Percentiles rank a stretch among this genome's conserved stretches.
Evolutionary conservation across 2,113 vertebrate genomes (phyloP).

Genomic region (Chunga burmeisteri): DNA sequence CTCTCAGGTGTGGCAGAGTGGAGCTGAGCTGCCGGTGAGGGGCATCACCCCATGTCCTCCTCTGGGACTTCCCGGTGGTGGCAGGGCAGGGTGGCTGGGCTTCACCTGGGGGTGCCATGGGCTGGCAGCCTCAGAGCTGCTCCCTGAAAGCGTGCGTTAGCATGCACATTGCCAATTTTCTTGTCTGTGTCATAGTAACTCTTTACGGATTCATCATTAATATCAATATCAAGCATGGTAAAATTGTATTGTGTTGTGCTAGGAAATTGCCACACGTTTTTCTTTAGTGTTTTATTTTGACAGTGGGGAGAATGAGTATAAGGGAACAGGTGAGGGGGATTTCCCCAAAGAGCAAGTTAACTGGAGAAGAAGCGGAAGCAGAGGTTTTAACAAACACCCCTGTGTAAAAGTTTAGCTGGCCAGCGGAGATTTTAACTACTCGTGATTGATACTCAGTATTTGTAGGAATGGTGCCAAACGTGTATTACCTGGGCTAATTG

Average conservation of each 20-base stretch:
- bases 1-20: fast-evolving
- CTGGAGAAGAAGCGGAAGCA: background rate
- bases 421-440: fast-evolving
- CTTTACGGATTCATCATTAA: background rate
- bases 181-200: background rate
- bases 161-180: background rate
- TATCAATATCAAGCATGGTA: background rate
- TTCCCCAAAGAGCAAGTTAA: background rate
- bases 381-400: background rate
- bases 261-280: background rate
- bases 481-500: background rate
- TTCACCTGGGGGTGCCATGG: too few species aligned
- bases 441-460: background rate
- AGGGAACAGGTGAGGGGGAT: background rate
- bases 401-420: background rate
- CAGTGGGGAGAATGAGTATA: background rate
- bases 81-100: background rate
- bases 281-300: background rate
- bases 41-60: background rate
- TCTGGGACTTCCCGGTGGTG: background rate
- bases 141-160: fast-evolving
- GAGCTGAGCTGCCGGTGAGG: background rate
- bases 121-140: background rate
- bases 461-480: fast-evolving
- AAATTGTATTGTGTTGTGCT: background rate